phyloP scores from a whole-genome alignment of 2,113 vertebrate genomes.

The Tapirus terrestris region DNA sequence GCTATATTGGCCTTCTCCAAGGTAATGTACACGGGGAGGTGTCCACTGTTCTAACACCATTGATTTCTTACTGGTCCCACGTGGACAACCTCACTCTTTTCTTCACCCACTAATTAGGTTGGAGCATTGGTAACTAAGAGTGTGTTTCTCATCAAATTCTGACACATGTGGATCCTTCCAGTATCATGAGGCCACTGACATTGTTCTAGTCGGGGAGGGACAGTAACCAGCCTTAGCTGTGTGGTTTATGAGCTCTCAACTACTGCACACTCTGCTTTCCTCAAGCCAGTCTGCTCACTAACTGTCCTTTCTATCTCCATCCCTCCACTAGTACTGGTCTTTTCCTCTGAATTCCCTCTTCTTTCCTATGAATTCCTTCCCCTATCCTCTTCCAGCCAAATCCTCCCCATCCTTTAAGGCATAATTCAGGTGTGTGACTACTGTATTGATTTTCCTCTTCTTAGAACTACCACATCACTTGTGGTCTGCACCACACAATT shows the following conservation, averaged over 20 bases:
- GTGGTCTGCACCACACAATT: neutral
- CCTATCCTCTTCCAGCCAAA: conserved; percentile 23
- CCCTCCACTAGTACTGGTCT: neutral
- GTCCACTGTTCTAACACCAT: neutral
- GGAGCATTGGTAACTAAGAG: neutral
- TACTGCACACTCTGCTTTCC: neutral
- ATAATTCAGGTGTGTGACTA: neutral
- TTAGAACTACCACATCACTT: conserved; percentile 1
- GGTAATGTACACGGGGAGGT: neutral
- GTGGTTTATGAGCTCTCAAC: neutral
- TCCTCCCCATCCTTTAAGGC: neutral
- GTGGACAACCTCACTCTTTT: neutral
- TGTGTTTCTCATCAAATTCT: conserved; percentile 24
- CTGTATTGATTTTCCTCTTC: conserved; percentile 11
- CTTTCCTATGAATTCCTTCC: conserved; percentile 2
- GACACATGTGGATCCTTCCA: neutral
- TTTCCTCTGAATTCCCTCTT: conserved; percentile 1
- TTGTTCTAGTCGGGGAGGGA: neutral
- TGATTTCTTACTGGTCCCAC: neutral
- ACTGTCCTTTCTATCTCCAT: neutral
- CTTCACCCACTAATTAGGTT: neutral
- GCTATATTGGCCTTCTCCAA: neutral
- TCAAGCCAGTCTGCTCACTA: conserved; percentile 14
- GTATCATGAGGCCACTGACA: neutral
- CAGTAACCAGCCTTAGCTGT: neutral